A percentile compares a stretch with the other conserved stretches of the same genome.
Conservation (phyloP, 2,113 vertebrate species). For the Pygoscelis adeliae region DNA sequence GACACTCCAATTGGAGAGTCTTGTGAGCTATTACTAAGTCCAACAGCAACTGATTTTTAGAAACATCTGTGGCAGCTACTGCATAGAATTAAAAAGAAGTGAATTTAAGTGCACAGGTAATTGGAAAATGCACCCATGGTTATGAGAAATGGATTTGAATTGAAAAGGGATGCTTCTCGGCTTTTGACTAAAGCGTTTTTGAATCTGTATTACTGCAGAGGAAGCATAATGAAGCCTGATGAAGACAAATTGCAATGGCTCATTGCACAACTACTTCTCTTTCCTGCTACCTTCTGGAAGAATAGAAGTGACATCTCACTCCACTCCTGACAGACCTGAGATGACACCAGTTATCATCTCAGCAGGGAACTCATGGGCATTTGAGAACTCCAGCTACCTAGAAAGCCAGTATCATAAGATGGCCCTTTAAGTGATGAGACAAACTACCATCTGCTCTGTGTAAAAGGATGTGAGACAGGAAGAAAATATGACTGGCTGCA, state of each 20-base stretch:
- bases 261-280: background rate
- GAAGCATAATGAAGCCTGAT: background rate
- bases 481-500: background rate
- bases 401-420: background rate
- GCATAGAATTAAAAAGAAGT: background rate
- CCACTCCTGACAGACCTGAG: background rate
- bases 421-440: background rate
- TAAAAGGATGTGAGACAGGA: background rate
- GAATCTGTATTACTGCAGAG: background rate
- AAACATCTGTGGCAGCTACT: background rate
- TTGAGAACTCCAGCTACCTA: background rate
- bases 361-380: background rate
- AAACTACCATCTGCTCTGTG: background rate
- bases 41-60: background rate
- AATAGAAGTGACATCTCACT: background rate
- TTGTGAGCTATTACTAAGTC: background rate
- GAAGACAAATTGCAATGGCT: background rate
- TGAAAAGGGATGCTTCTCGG: background rate
- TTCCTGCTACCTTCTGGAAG: background rate
- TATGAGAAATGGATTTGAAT: background rate
- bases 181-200: background rate
- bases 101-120: constrained; percentile 11
- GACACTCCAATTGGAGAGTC: background rate
- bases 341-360: background rate
- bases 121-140: background rate